A percentile compares a stretch with the other conserved stretches of the same genome.
Evolutionary conservation across 2,113 vertebrate genomes (phyloP).

Genomic region (Datnioides undecimradiatus): DNA sequence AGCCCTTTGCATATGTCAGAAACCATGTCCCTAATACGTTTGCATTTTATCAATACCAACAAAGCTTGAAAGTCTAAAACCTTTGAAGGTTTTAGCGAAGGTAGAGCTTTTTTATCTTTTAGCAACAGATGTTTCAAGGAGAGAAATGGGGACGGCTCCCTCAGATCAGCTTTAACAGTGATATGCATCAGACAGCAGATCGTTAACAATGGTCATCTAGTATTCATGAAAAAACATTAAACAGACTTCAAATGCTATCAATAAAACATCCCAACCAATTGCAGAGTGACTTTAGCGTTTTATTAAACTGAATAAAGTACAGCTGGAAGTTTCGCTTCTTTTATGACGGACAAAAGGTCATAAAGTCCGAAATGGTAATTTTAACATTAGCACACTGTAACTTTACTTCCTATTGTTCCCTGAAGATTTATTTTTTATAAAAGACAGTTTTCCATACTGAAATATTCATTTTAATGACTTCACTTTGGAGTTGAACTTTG

Average conservation of each 20-base stretch:
- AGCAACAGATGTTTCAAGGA: neutral
- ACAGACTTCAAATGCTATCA: conserved; percentile 15
- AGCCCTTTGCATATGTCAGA: neutral
- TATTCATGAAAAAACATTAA: conserved; percentile 9
- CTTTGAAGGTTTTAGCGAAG: neutral
- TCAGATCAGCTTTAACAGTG: neutral
- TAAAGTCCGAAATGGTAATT: neutral
- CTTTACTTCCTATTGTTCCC: neutral
- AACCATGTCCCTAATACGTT: neutral
- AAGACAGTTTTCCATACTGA: neutral
- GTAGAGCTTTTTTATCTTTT: neutral
- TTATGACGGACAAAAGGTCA: neutral
- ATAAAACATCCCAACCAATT: conserved; percentile 20
- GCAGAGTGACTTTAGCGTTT: neutral
- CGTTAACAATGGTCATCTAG: conserved; percentile 14
- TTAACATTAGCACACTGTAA: neutral
- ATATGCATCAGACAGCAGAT: conserved; percentile 13
- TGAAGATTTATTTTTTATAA: neutral
- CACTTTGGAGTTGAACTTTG: neutral
- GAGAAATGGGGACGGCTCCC: conserved; percentile 3
- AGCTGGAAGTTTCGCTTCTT: neutral
- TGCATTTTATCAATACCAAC: neutral
- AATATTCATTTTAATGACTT: neutral
- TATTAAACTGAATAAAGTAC: neutral
- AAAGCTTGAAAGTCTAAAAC: neutral